Evolutionary conservation across 2,113 vertebrate genomes (phyloP).

Genomic region (Malurus melanocephalus): DNA sequence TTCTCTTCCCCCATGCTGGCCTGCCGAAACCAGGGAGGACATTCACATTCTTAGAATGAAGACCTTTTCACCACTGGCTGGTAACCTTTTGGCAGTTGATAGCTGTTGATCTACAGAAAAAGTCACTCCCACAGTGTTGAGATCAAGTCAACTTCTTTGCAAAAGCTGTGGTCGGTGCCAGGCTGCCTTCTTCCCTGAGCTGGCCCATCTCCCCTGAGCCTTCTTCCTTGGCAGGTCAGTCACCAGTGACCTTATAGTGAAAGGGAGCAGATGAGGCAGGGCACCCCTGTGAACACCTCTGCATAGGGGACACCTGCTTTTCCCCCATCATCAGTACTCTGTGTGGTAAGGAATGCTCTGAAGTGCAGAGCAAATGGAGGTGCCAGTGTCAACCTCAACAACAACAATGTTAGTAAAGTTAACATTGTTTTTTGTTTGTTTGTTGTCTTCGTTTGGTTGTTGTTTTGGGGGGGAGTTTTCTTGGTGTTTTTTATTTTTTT

Average conservation of each 20-base stretch:
- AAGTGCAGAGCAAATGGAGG: fast-evolving
- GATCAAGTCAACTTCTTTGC: not conserved
- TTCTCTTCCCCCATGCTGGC: not conserved
- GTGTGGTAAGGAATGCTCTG: fast-evolving
- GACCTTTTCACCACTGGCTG: not conserved
- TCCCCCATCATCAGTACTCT: not conserved
- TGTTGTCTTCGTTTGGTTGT: not conserved
- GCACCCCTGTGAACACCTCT: not conserved
- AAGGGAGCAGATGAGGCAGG: fast-evolving
- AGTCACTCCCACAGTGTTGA: fast-evolving
- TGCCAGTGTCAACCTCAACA: not conserved
- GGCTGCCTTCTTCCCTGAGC: not conserved
- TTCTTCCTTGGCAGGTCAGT: not conserved
- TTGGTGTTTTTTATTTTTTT: not conserved
- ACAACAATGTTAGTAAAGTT: not conserved
- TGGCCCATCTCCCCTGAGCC: not conserved
- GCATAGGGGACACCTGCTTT: not conserved
- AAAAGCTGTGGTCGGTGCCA: not conserved
- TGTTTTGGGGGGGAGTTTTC: too few species aligned
- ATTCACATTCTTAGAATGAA: not conserved
- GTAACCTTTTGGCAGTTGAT: not conserved
- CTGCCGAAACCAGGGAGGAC: not conserved
- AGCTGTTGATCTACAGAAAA: not conserved
- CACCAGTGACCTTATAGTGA: not conserved
- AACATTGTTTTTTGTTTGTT: not conserved